Base-by-base conservation (phyloP, 2,797 vertebrate species). In the Takifugu rubripes region DNA sequence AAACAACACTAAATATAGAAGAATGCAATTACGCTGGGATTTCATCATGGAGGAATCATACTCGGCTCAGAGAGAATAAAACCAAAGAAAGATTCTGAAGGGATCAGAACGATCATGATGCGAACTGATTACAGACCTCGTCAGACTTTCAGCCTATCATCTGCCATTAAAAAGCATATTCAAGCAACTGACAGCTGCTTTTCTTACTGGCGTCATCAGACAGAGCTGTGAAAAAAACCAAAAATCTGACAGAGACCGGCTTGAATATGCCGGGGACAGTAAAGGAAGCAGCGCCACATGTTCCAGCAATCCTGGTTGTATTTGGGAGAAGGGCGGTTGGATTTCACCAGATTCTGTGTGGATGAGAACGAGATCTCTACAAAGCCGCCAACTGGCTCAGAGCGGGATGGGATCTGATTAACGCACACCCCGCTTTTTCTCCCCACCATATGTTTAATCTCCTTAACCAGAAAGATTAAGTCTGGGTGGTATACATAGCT, bases 391-490 rank as follows among this genome's bases (percentile, higher is more conserved):
- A 15, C 5, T 5, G 58, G 16, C 48, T 45, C 16, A 26, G 21
- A 64, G 46, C 60, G 56, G 33, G 51, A 47, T 25, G 43, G 59
- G 70, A 70, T 79, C 59, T 74, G 52, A 80, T 72, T 60, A 75
- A 70, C 65, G 48, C 2, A 16, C 36, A 40, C 11, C 36, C 36
- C 12, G 14, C 56, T 68, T 42, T 44, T 55, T 49, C 57, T 67
- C 63, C 55, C 49, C 47, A 74, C 65, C 86, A 84, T 80, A 83
- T 74, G 77, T 53, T 72, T 84, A 85, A 88, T 78, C 81, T 75
- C 64, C 59, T 86, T 79, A 82, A 43, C 52, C n/a, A 53, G 46
- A 67, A 69, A 59, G 54, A 47, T 68, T 53, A 26, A 45, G 40
- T 46, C 17, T 49, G 56, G 21, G 59, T 61, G 26, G 24, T 61